phyloP scores from a whole-genome alignment of 2,888 invertebrate species.

The Crematogaster levior region DNA sequence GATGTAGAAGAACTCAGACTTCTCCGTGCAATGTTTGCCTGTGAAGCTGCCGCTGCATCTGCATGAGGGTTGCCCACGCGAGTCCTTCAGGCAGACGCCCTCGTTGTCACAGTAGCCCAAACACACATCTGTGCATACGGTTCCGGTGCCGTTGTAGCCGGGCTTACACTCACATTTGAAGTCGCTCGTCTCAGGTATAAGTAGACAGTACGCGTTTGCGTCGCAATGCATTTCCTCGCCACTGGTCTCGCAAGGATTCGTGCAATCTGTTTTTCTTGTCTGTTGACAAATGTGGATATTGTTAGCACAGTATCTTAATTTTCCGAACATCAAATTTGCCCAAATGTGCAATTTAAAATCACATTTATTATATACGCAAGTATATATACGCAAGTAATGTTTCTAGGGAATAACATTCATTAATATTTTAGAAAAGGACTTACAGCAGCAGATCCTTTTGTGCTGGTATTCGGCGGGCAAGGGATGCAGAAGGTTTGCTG shows the following conservation, averaged over 20 bases:
- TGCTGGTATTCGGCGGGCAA: slow-evolving; percentile 97
- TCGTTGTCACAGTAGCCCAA: slow-evolving; percentile 95
- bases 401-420: not conserved
- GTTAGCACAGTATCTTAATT: not conserved
- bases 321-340: not conserved
- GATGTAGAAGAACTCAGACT: slow-evolving; percentile 98
- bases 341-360: not conserved
- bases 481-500: slow-evolving; percentile 95
- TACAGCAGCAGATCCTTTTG: slow-evolving; percentile 93
- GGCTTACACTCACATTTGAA: slow-evolving; percentile 97
- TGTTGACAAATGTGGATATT: slow-evolving; percentile 79
- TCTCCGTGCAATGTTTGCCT: slow-evolving; percentile 94
- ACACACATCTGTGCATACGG: slow-evolving; percentile 94
- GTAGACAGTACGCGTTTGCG: slow-evolving; percentile 94
- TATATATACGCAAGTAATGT: not conserved
- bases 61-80: slow-evolving; percentile 94
- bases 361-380: too few relatives aligned
- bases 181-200: slow-evolving; percentile 93
- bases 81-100: slow-evolving; percentile 94
- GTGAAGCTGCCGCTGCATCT: slow-evolving; percentile 97
- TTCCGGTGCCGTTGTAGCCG: slow-evolving; percentile 96
- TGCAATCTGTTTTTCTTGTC: slow-evolving; percentile 94
- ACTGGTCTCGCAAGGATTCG: slow-evolving; percentile 95
- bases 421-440: slow-evolving; percentile 82
- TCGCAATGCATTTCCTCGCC: slow-evolving; percentile 95